Percentiles rank a stretch among this genome's conserved stretches.
phyloP scores from a whole-genome alignment of 92 coral and sea anemone species.

The Hydrozoanthus gracilis region DNA sequence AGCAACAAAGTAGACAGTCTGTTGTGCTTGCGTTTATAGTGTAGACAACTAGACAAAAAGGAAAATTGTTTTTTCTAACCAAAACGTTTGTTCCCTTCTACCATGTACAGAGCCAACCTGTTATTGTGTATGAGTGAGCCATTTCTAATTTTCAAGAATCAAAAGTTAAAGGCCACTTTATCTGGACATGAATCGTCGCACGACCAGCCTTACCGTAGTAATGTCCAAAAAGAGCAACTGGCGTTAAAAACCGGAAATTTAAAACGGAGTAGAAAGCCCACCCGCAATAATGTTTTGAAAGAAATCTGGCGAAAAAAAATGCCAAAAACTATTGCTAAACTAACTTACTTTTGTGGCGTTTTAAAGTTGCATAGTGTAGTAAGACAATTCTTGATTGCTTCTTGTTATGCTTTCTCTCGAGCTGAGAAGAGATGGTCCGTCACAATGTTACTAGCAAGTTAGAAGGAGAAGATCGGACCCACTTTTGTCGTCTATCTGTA shows the following conservation, averaged over 20 bases:
- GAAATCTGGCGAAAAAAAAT: neutral
- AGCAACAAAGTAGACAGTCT: too few relatives aligned
- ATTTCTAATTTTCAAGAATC: too few relatives aligned
- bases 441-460: neutral
- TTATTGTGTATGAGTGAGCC: too few relatives aligned
- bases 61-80: too few relatives aligned
- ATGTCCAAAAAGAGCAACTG: neutral
- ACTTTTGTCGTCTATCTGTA: neutral
- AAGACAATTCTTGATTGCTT: neutral
- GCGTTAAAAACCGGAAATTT: neutral
- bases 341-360: neutral
- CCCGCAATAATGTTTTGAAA: neutral
- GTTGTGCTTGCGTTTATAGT: too few relatives aligned
- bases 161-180: neutral
- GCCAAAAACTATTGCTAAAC: neutral
- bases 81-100: too few relatives aligned
- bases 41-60: too few relatives aligned
- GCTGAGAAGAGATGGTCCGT: neutral
- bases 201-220: neutral
- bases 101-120: too few relatives aligned
- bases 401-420: neutral
- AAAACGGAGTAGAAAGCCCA: too few relatives aligned
- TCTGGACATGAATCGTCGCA: neutral
- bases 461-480: neutral
- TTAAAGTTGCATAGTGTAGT: neutral